Conservation (phyloP, 2,113 vertebrate species). For the Thunnus maccoyii region DNA sequence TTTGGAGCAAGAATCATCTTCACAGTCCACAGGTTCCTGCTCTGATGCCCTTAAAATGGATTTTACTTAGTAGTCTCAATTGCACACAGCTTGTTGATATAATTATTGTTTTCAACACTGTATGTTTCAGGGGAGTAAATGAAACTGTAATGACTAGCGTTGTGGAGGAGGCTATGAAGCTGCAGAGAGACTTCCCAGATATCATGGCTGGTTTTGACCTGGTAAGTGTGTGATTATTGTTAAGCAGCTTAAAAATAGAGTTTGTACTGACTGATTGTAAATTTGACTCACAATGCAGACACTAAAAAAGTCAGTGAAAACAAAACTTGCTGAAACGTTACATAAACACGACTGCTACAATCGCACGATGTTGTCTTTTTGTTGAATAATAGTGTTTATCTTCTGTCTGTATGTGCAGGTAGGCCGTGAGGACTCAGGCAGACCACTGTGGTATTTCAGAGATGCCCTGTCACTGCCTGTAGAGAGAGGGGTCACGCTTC, state of each 20-base stretch:
- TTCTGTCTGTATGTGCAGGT: slow-evolving; percentile 80
- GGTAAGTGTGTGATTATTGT: slow-evolving; percentile 79
- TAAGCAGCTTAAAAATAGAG: no score
- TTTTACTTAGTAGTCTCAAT: background rate
- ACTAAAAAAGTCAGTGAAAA: background rate
- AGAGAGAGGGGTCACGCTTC: slow-evolving; percentile 81
- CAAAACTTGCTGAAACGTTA: background rate
- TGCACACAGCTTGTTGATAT: background rate
- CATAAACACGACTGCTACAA: background rate
- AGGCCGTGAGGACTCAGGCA: slow-evolving; percentile 90
- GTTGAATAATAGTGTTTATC: background rate
- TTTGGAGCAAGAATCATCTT: slow-evolving; percentile 88
- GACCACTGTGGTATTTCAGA: slow-evolving; percentile 87
- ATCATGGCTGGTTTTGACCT: slow-evolving; percentile 93
- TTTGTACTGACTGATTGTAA: background rate
- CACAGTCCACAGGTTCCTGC: slow-evolving; percentile 76
- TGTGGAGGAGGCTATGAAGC: slow-evolving; percentile 83
- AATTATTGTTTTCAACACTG: background rate
- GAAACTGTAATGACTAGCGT: slow-evolving; percentile 75
- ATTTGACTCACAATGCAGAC: background rate
- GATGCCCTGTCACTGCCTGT: slow-evolving; percentile 87
- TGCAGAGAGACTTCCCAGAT: slow-evolving; percentile 86
- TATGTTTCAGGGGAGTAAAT: slow-evolving; percentile 82
- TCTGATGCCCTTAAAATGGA: background rate
- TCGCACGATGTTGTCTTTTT: background rate